Evolutionary conservation across 2,888 invertebrate genomes (phyloP).

Genomic region (Trilocha varians): DNA sequence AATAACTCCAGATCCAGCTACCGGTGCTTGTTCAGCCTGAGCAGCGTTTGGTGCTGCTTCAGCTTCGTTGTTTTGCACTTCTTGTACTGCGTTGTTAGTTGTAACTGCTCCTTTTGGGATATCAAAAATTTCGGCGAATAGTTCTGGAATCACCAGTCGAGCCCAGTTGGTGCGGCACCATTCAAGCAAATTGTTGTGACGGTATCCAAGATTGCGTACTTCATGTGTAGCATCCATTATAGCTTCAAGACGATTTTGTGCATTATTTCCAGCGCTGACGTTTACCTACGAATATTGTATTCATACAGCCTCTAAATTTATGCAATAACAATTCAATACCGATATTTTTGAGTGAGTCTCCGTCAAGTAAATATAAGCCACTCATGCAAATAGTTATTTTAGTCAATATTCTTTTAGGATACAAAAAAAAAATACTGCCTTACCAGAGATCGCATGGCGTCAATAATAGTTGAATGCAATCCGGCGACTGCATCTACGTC

Average conservation of each 20-base stretch:
- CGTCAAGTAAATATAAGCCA: no score
- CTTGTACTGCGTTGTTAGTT: background rate
- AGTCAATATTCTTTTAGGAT: no score
- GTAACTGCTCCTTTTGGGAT: conserved; percentile 76
- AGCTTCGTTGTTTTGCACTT: conserved; percentile 25
- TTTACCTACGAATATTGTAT: conserved; percentile 8
- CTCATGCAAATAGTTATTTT: no score
- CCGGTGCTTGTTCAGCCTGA: background rate
- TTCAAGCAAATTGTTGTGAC: conserved; percentile 87
- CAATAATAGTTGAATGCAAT: conserved; percentile 80
- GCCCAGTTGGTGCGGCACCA: conserved; percentile 95
- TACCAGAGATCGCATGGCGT: conserved; percentile 80
- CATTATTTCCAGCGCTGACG: conserved; percentile 14
- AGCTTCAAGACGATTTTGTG: conserved; percentile 32
- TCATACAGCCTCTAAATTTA: no score
- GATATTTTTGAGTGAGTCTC: no score
- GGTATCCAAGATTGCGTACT: conserved; percentile 83
- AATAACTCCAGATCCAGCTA: background rate
- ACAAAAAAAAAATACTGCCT: conserved; percentile 5
- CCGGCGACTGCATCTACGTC: conserved; percentile 77
- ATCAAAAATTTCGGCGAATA: conserved; percentile 98
- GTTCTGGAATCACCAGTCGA: conserved; percentile 87
- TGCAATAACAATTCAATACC: no score
- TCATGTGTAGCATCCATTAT: conserved; percentile 70
- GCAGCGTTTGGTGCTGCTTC: conserved; percentile 5